A percentile compares a stretch with the other conserved stretches of the same genome.
These are phyloP conservation scores for Montipora efflorescens DNA, from an alignment of 64 coral and sea anemone genomes.

Conservation along the genomic window DNA sequence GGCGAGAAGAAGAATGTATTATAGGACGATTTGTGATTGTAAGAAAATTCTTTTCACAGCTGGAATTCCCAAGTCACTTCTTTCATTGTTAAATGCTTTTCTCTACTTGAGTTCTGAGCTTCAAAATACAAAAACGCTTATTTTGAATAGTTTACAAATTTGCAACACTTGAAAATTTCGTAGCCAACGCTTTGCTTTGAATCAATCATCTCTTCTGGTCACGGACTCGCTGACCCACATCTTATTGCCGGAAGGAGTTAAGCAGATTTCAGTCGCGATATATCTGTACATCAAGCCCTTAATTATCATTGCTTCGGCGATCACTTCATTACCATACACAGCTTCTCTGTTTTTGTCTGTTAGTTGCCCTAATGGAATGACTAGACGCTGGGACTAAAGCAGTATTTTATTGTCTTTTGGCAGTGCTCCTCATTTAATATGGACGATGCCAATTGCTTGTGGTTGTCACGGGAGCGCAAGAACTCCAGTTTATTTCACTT, in stretches of 20 bases:
- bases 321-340: neutral
- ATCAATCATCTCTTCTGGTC: neutral
- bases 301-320: neutral
- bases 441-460: slow-evolving; percentile 16
- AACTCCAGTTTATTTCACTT: slow-evolving; percentile 31
- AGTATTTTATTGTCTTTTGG: neutral
- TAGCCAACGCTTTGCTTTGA: neutral
- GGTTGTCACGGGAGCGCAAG: slow-evolving; percentile 1
- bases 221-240: slow-evolving; percentile 4
- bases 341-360: slow-evolving; percentile 10
- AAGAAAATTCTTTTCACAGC: slow-evolving; percentile 15
- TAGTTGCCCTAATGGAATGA: neutral
- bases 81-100: neutral
- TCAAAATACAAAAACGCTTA: neutral
- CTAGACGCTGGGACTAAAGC: neutral
- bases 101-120: neutral
- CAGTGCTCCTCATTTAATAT: neutral
- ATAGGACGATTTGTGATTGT: neutral
- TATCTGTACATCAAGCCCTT: slow-evolving; percentile 16
- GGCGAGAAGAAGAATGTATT: neutral
- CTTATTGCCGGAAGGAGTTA: slow-evolving; percentile 20
- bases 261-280: slow-evolving; percentile 39
- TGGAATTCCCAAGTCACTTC: slow-evolving; percentile 7
- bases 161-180: neutral
- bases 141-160: neutral